A percentile compares a stretch with the other conserved stretches of the same genome.
These are phyloP conservation scores for Drosophila tropicalis DNA, from an alignment of 1,140 invertebrate species.

Conservation along the genomic window DNA sequence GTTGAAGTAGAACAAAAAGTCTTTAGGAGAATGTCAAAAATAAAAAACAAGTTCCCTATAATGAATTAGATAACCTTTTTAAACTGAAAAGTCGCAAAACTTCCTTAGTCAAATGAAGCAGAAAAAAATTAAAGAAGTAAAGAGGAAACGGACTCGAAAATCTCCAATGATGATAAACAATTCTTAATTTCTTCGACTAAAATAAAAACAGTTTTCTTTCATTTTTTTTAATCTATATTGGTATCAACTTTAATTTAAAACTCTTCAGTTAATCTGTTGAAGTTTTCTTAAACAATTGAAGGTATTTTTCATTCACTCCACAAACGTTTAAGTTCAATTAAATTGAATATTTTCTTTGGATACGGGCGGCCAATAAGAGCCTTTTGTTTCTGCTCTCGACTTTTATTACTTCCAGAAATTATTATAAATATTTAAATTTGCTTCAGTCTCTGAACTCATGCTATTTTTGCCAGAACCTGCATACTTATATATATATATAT, in stretches of 20 bases:
- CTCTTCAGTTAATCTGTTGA: not conserved
- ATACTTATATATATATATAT: not conserved
- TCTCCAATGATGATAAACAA: not conserved
- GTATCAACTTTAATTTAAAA: not conserved
- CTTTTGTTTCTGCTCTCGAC: not conserved
- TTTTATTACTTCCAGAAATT: constrained; percentile 9
- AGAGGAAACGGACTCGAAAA: not conserved
- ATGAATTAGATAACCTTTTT: constrained; percentile 8
- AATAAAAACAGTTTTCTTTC: not conserved
- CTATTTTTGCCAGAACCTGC: not conserved
- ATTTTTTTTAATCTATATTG: not conserved
- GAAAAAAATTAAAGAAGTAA: not conserved
- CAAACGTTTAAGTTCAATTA: too few relatives aligned
- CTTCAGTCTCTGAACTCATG: not conserved
- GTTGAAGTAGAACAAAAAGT: not conserved
- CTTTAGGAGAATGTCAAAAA: constrained; percentile 3
- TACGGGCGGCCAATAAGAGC: not conserved
- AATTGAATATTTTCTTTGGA: too few relatives aligned
- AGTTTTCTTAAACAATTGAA: not conserved
- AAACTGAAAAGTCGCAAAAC: not conserved
- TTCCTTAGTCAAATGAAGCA: not conserved
- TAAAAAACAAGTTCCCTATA: not conserved
- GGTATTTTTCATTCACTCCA: not conserved
- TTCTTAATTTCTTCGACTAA: not conserved
- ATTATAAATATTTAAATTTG: constrained; percentile 14